Conservation (phyloP, 2,113 vertebrate genomes). For the Heterochromis multidens region DNA sequence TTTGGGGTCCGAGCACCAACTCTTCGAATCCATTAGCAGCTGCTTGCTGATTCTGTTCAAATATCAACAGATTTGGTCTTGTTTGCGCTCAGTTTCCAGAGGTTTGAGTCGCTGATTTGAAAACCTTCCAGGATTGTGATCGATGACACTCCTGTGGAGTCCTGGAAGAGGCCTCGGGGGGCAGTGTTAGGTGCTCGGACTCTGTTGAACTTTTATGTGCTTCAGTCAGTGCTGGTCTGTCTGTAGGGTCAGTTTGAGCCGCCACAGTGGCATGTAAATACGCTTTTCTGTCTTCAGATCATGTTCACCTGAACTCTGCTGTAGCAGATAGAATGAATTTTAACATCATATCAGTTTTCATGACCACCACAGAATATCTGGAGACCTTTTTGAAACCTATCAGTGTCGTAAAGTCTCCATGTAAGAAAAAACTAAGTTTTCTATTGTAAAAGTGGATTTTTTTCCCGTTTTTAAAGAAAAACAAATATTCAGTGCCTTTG, state of each 20-base stretch:
- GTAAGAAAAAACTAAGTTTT: neutral
- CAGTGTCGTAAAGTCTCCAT: neutral
- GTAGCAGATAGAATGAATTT: neutral
- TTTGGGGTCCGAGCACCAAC: neutral
- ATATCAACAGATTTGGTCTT: neutral
- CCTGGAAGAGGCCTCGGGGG: neutral
- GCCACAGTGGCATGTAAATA: neutral
- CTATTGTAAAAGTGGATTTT: neutral
- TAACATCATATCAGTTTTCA: neutral
- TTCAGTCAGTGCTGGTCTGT: neutral
- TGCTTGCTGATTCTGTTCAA: neutral
- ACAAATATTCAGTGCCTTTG: conserved; percentile 28
- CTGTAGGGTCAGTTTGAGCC: neutral
- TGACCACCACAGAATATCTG: neutral
- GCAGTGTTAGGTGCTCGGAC: neutral
- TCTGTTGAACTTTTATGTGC: neutral
- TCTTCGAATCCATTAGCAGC: neutral
- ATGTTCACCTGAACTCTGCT: neutral
- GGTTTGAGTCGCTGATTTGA: neutral
- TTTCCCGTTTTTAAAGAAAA: accelerated
- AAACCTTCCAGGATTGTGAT: neutral
- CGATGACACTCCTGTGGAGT: neutral
- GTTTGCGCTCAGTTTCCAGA: neutral
- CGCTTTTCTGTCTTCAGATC: neutral
- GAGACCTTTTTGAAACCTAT: neutral